Evolutionary conservation across 2,888 invertebrate species (phyloP), one percentile per base, ranked within the genome.

Genomic region (Liopterus haemorrhoidalis): DNA sequence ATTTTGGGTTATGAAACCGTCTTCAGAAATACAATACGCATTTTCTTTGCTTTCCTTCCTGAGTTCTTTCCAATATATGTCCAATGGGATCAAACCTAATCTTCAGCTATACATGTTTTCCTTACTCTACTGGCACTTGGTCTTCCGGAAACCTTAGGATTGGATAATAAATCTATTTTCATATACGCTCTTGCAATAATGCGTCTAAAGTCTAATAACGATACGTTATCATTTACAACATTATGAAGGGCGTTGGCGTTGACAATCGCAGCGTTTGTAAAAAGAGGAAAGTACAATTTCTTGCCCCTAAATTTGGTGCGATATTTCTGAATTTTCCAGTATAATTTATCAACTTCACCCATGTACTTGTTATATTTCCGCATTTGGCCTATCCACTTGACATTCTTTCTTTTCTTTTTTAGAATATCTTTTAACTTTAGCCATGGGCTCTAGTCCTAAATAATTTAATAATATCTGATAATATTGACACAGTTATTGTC

Each of bases 401-500:
- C 18, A 12, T 41, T 12, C n/a, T 33, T 42, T 36, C 18, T 42
- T 36, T 28, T 36, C 35, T 20, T 14, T 4, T 14, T 35, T 21
- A 5, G 42, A 42, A 22, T 25, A 42, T 15, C 42, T 20, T 25
- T 35, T 42, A 21, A 42, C 19, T 18, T 24, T 11, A 2, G 25
- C 15, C 19, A 27, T 20, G 19, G 21, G 42, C 6, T 42, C 30
- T 20, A 19, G 15, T 16, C 14, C 42, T 15, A 27, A 27, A 31
- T 36, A 25, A 35, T 25, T 36, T 19, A 19, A 42, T 35, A 42
- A 28, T 21, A 42, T 12, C 20, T n/a, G n/a, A n/a, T n/a, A n/a
- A n/a, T n/a, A n/a, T 35, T 42, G 19, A 42, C 42, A 21, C 28
- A 35, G 18, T 31, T 42, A 15, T 42, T 42, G 28, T 42, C 42